Percentiles rank a stretch among this genome's conserved stretches.
Evolutionary conservation across 2,888 invertebrate genomes (phyloP).

Genomic region (Diplolepis rosae): DNA sequence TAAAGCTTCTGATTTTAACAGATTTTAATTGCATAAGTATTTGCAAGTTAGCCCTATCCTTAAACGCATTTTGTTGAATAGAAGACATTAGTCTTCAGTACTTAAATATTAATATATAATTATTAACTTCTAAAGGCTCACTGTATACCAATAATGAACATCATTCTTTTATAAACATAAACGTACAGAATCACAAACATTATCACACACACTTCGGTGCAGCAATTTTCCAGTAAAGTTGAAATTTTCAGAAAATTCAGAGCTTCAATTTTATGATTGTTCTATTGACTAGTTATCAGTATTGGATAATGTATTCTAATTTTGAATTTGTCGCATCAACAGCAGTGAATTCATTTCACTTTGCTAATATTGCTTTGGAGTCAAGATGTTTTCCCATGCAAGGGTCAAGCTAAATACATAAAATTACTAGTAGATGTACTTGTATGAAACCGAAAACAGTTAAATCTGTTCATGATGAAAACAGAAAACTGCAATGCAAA

Average conservation of each 20-base stretch:
- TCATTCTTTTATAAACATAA: background rate
- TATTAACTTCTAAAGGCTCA: background rate
- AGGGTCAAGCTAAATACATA: too few species aligned
- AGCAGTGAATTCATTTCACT: too few species aligned
- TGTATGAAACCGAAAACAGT: too few species aligned
- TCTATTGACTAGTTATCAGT: background rate
- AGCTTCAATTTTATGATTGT: background rate
- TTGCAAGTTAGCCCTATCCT: background rate
- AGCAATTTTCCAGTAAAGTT: too few species aligned
- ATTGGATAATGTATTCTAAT: background rate
- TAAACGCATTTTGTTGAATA: constrained; percentile 11
- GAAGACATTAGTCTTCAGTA: constrained; percentile 1
- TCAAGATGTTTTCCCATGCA: too few species aligned
- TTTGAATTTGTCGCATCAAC: constrained; percentile 1
- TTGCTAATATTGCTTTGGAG: too few species aligned
- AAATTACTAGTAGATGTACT: too few species aligned
- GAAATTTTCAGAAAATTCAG: too few species aligned
- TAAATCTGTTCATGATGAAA: too few species aligned
- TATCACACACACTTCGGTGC: too few species aligned
- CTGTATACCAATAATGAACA: background rate
- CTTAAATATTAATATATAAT: background rate
- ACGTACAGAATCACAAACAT: background rate
- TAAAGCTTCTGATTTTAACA: background rate
- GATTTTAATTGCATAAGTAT: background rate
- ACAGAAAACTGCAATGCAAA: too few species aligned